These are phyloP conservation scores for Hemistola chrysoprasaria DNA, from an alignment of 2,888 invertebrate species.

Conservation along the genomic window DNA sequence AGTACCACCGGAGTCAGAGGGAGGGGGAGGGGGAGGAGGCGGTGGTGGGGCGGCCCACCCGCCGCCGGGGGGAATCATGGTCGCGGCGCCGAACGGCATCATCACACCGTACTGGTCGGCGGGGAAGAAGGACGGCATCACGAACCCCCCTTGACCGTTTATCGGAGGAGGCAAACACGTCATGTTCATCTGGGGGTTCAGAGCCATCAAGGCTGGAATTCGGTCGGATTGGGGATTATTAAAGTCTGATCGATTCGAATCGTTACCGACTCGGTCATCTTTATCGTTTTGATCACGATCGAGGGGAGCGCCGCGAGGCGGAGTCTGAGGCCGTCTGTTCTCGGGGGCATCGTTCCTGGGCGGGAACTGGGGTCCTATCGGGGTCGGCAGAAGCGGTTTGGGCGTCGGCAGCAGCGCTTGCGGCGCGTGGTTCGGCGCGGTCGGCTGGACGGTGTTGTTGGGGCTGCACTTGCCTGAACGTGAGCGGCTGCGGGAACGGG, in stretches of 20 bases:
- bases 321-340: conserved; percentile 44
- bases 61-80: conserved; percentile 47
- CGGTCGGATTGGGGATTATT: conserved; percentile 39
- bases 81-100: conserved; percentile 47
- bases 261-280: conserved; percentile 2
- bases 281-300: conserved; percentile 1
- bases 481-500: conserved; percentile 72
- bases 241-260: conserved; percentile 3
- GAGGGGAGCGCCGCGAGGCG: conserved; percentile 23
- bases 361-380: conserved; percentile 60
- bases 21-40: conserved; percentile 66
- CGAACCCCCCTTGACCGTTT: conserved; percentile 56
- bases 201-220: conserved; percentile 67
- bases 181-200: conserved; percentile 71
- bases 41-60: conserved; percentile 66
- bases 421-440: conserved; percentile 47
- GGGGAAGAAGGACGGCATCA: conserved; percentile 67
- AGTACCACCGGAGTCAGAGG: conserved; percentile 50
- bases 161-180: conserved; percentile 64
- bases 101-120: conserved; percentile 71
- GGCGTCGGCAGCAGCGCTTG: conserved; percentile 56
- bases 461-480: conserved; percentile 82
- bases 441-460: conserved; percentile 51
- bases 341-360: conserved; percentile 39
- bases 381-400: conserved; percentile 51